Evolutionary conservation across 37 sponge, comb jelly and placozoan genomes (phyloP).

Genomic region (Cliona cf. orientalis): DNA sequence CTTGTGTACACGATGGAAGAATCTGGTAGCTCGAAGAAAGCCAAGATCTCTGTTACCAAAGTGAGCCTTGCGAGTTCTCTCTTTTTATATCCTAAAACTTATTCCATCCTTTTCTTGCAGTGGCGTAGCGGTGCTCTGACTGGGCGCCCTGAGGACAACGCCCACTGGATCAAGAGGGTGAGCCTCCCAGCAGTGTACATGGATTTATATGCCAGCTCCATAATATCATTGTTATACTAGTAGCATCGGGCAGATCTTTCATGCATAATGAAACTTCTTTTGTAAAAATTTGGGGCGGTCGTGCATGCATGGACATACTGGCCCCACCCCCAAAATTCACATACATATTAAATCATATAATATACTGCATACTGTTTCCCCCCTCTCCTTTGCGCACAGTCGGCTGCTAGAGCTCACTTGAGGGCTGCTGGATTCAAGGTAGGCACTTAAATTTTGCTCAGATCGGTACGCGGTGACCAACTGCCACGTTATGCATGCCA

Average conservation of each 20-base stretch:
- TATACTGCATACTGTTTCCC: background rate
- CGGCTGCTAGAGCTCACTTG: conserved; percentile 69
- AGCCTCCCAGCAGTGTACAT: background rate
- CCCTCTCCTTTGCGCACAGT: background rate
- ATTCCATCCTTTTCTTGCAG: conserved; percentile 8
- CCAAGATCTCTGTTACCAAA: too few species aligned
- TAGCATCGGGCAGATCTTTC: background rate
- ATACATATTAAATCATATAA: background rate
- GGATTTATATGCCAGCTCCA: too few species aligned
- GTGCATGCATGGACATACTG: background rate
- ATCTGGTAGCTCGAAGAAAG: too few species aligned
- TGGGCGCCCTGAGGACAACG: conserved; percentile 34
- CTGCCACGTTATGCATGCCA: background rate
- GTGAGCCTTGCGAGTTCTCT: too few species aligned
- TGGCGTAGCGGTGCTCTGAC: conserved; percentile 54
- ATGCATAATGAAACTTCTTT: background rate
- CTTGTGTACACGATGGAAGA: too few species aligned
- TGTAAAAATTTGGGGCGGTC: background rate
- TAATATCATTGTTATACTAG: too few species aligned
- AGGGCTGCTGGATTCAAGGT: conserved; percentile 75
- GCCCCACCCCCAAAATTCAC: background rate
- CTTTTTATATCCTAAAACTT: background rate
- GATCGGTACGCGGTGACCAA: background rate
- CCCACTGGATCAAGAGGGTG: conserved; percentile 72
- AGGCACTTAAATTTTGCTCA: background rate